Evolutionary conservation across 2,113 vertebrate genomes (phyloP), one percentile per base, ranked within the genome.

Genomic region (Cyanistes caeruleus): DNA sequence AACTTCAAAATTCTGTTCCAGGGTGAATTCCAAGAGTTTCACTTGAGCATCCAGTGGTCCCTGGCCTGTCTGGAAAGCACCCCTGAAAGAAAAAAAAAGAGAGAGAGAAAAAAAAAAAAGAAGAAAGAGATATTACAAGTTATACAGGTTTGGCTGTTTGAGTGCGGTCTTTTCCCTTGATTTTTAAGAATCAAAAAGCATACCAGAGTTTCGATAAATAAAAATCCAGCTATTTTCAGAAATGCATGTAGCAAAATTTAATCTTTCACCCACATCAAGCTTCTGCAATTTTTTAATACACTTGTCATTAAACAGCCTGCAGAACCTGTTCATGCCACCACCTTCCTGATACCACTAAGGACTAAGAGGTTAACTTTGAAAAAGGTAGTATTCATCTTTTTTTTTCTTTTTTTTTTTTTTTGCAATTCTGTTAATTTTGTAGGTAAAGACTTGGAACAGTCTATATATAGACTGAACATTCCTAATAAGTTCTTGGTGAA

Each of bases 1-100:
- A 63, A 99, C 99, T 98, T 99, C 99, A 84, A 99, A 99, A 97
- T 99, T 99, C 94, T 99, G 99, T 95, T 99, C 99, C 89, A 99
- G 95, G 15, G 99, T 99, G 89, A 99, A 99, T 96, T 99, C 99
- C 95, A 99, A 90, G 53, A 99, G 99, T 94, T 99, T 99, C 84
- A 99, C 99, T 98, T 99, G 99, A 20, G 99, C 99, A 51, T 99
- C 99, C 90, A 99, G 95, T 6, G 99, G 99, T 68, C 99, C 99
- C 95, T 99, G 99, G 24, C 99, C 99, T 3, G 99, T 99, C 95
- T 99, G 99, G 97, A 99, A 99, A 56, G 99, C 99, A 91, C 99
- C 99, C 96, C 99, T 99, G 59, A 88, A 41, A 96, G 35, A 44
- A 52, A 75, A 37, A 60, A 15, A 13, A 31, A 74, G 13, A 62